These are phyloP conservation scores for Platanista minor DNA, from an alignment of 2,113 vertebrate species.

Conservation along the genomic window DNA sequence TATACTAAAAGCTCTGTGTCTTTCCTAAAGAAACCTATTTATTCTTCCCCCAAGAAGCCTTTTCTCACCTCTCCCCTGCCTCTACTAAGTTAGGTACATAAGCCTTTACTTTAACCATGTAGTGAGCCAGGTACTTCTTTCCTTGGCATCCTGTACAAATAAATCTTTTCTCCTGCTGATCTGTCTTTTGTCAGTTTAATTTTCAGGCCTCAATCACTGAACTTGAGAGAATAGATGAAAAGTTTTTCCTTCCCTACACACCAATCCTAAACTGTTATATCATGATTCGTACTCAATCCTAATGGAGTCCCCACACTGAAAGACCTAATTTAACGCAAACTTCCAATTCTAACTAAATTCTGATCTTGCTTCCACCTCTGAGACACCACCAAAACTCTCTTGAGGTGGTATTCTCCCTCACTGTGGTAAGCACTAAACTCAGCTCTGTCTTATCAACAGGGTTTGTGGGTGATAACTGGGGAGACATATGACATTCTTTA, in stretches of 20 bases:
- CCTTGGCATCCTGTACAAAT: neutral
- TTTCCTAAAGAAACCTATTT: neutral
- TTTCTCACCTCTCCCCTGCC: neutral
- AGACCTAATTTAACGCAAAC: neutral
- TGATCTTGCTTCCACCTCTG: neutral
- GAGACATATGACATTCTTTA: neutral
- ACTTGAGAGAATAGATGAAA: neutral
- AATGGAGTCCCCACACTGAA: neutral
- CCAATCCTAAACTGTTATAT: neutral
- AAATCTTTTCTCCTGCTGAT: neutral
- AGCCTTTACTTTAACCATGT: neutral
- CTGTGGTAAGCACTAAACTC: neutral
- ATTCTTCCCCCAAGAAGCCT: neutral
- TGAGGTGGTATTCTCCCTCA: neutral
- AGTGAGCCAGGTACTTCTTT: neutral
- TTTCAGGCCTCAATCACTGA: neutral
- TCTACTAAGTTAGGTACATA: neutral
- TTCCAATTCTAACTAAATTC: neutral
- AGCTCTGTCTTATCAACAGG: neutral
- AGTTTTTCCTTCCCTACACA: neutral
- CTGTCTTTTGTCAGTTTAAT: neutral
- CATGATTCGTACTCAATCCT: neutral
- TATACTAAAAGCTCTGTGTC: neutral
- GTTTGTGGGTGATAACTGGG: neutral
- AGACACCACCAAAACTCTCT: neutral